Evolutionary conservation across 2,113 vertebrate species (phyloP).

Genomic region (Scolopax mira): DNA sequence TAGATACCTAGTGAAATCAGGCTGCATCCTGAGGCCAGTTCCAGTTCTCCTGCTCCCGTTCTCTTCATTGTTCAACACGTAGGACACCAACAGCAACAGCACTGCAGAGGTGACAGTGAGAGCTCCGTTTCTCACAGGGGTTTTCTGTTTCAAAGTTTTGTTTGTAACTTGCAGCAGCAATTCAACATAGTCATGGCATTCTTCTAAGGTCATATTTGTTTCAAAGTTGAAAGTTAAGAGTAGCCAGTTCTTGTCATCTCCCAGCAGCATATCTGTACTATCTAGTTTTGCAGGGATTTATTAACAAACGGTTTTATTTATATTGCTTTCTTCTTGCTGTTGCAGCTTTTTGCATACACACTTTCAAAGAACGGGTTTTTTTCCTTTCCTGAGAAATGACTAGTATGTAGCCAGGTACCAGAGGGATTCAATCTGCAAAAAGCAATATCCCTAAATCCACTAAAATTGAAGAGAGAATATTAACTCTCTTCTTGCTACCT

Average conservation of each 20-base stretch:
- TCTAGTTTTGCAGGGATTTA: background rate
- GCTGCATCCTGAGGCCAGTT: background rate
- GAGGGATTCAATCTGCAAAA: background rate
- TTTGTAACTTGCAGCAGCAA: background rate
- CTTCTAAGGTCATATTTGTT: background rate
- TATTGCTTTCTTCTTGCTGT: background rate
- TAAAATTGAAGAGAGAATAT: background rate
- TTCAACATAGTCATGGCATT: background rate
- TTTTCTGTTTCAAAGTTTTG: background rate
- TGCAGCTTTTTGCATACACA: background rate
- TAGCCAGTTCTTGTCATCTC: background rate
- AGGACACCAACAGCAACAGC: background rate
- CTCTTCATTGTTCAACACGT: background rate
- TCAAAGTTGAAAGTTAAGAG: background rate
- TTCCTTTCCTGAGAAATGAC: background rate
- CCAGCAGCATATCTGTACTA: background rate
- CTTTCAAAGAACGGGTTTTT: background rate
- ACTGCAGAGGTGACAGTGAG: background rate
- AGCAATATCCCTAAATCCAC: background rate
- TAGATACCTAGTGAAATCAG: background rate
- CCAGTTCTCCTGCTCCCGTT: background rate
- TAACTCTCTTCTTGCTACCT: background rate
- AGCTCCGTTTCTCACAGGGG: background rate
- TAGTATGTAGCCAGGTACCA: background rate
- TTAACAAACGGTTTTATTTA: background rate